Evolutionary conservation across 2,888 invertebrate species (phyloP).

Genomic region (Mythimna loreyi): DNA sequence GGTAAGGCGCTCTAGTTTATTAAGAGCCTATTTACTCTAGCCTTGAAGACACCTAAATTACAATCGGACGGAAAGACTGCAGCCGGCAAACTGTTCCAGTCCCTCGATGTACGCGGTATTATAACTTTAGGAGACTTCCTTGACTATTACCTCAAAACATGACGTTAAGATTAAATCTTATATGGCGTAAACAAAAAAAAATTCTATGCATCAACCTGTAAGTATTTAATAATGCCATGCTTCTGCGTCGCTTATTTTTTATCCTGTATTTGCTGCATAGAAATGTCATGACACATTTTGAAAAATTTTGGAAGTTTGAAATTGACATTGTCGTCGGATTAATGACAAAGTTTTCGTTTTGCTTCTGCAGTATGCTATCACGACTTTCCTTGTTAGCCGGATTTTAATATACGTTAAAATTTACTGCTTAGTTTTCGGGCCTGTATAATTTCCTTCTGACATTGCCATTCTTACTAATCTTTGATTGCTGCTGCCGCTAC

Average conservation of each 20-base stretch:
- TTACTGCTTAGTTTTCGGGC: background rate
- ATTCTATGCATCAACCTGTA: too few species aligned
- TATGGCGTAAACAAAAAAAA: background rate
- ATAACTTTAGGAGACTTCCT: too few species aligned
- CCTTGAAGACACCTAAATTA: too few species aligned
- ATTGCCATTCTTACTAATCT: too few species aligned
- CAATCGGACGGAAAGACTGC: too few species aligned
- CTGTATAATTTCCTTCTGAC: background rate
- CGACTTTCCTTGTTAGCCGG: background rate
- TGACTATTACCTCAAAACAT: too few species aligned
- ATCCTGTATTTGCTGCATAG: background rate
- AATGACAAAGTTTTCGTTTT: background rate
- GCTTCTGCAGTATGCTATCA: background rate
- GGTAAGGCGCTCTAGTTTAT: too few species aligned
- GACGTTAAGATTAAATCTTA: background rate
- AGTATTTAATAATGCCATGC: slow-evolving; percentile 3
- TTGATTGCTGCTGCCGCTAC: background rate
- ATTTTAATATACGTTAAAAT: background rate
- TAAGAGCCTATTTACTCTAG: too few species aligned
- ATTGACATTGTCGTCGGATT: background rate
- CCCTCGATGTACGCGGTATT: too few species aligned
- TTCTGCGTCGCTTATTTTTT: background rate
- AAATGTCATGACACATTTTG: background rate
- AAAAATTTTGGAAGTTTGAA: background rate
- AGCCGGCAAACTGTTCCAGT: too few species aligned